Conservation (phyloP, 2,113 vertebrate genomes). For the Pygoscelis adeliae region DNA sequence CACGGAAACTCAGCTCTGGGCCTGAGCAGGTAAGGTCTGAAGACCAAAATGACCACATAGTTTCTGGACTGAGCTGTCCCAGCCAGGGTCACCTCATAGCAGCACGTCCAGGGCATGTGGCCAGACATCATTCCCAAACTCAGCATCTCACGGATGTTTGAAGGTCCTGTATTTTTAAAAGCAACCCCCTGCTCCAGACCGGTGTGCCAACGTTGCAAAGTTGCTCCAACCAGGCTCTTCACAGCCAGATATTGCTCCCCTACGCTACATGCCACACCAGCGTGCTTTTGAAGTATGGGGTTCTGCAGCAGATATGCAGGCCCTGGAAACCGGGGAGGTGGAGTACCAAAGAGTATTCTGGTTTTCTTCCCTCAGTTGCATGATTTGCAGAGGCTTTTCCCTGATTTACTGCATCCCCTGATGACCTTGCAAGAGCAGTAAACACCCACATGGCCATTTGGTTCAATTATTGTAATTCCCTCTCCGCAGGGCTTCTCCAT, state of each 20-base stretch:
- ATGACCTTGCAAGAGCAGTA: constrained; percentile 15
- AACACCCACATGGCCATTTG: constrained; percentile 6
- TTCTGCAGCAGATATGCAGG: neutral
- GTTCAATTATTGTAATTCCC: constrained; percentile 37
- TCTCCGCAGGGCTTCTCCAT: constrained; percentile 22
- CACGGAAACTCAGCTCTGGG: neutral
- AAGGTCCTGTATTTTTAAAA: neutral
- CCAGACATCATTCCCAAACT: neutral
- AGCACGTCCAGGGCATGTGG: neutral
- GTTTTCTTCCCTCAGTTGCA: neutral
- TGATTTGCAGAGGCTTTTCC: neutral
- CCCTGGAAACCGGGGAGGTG: neutral
- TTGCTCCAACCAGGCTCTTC: neutral
- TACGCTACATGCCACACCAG: neutral
- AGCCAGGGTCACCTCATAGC: neutral
- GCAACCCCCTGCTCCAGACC: neutral
- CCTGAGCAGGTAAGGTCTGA: neutral
- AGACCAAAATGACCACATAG: neutral
- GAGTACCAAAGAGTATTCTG: neutral
- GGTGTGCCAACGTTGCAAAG: accelerated
- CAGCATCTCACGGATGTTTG: neutral
- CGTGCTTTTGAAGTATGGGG: accelerated
- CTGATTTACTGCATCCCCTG: neutral
- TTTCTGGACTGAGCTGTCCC: neutral
- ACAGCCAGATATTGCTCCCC: accelerated